phyloP scores from a whole-genome alignment of 2,797 vertebrate species.

The Cossypha caffra region DNA sequence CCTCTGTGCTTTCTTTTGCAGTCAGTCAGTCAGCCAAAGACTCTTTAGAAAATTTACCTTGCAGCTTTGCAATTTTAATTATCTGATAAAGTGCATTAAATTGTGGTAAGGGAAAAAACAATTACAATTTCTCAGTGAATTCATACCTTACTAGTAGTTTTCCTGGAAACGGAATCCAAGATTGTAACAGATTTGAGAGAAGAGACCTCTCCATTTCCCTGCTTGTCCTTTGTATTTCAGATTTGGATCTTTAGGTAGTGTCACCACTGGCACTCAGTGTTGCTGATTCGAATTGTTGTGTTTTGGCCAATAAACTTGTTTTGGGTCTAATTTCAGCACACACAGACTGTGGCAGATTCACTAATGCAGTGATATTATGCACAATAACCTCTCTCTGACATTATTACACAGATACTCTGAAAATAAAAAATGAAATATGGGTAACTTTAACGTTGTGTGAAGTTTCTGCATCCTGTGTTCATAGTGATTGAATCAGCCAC shows the following conservation, averaged over 20 bases:
- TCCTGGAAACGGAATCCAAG: neutral
- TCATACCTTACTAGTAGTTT: neutral
- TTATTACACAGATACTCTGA: neutral
- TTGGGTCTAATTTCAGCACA: neutral
- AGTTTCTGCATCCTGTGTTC: neutral
- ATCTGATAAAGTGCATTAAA: constrained; percentile 50
- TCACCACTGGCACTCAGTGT: neutral
- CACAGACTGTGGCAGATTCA: neutral
- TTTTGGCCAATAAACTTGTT: neutral
- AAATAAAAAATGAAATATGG: neutral
- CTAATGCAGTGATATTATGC: neutral
- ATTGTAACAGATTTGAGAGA: neutral
- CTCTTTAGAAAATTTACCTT: constrained; percentile 35
- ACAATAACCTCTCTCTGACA: neutral
- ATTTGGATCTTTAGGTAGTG: neutral
- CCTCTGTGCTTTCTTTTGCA: constrained; percentile 6
- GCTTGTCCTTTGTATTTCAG: neutral
- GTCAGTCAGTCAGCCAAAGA: neutral
- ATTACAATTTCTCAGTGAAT: neutral
- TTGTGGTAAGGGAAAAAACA: constrained; percentile 48
- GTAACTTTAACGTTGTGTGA: neutral
- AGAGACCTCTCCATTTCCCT: neutral
- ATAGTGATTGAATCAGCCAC: neutral
- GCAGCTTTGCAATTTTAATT: constrained; percentile 66
- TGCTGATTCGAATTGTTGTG: neutral